phyloP scores from a whole-genome alignment of 2,888 invertebrate species.

The Pheosia tremula region DNA sequence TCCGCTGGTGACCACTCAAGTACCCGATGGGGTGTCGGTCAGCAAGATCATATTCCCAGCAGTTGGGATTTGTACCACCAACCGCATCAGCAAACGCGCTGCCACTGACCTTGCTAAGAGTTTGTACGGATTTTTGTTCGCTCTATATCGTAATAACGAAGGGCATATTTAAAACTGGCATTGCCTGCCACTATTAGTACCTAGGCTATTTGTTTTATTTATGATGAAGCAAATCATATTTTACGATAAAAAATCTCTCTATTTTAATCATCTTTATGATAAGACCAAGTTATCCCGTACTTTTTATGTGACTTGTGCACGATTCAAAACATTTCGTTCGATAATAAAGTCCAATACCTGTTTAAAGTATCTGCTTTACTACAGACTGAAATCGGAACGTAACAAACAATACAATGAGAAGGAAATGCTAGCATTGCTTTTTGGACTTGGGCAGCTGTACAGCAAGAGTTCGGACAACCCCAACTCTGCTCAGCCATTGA shows the following conservation, averaged over 20 bases:
- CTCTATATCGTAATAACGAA: too few relatives aligned
- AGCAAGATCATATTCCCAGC: constrained; percentile 78
- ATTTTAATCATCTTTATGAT: too few relatives aligned
- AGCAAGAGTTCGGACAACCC: constrained; percentile 54
- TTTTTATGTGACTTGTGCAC: too few relatives aligned
- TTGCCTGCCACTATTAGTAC: too few relatives aligned
- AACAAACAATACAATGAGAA: constrained; percentile 65
- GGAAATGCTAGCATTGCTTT: constrained; percentile 65
- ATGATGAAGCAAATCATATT: too few relatives aligned
- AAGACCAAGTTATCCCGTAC: too few relatives aligned
- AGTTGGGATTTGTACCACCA: constrained; percentile 76
- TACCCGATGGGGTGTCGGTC: constrained; percentile 75
- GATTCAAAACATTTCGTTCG: too few relatives aligned
- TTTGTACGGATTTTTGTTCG: constrained; percentile 58
- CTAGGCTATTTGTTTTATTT: too few relatives aligned
- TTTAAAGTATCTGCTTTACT: not conserved
- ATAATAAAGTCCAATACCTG: not conserved
- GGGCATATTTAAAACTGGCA: too few relatives aligned
- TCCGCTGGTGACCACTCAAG: constrained; percentile 72
- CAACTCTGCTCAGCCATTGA: constrained; percentile 47
- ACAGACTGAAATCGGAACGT: constrained; percentile 63
- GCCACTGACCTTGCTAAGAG: constrained; percentile 60
- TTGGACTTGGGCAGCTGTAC: constrained; percentile 70
- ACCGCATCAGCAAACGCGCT: constrained; percentile 75
- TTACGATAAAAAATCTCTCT: too few relatives aligned